Conservation (phyloP, 2,113 vertebrate species). For the Anhinga rufa region DNA sequence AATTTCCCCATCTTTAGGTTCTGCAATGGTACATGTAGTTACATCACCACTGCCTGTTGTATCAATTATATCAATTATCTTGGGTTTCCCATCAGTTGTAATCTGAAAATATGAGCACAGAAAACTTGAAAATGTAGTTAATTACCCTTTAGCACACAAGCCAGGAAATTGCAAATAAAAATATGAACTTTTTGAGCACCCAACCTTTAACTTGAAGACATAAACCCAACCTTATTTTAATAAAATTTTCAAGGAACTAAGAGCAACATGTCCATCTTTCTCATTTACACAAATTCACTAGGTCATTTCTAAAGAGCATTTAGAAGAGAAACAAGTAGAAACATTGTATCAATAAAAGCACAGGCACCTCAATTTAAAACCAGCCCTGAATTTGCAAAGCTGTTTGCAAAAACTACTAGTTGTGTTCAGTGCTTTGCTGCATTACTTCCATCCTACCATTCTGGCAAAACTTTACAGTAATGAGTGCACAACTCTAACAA, state of each 20-base stretch:
- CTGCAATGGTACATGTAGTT: slow-evolving; percentile 83
- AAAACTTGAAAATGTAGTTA: neutral
- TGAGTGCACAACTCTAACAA: neutral
- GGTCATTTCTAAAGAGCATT: neutral
- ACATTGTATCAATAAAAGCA: neutral
- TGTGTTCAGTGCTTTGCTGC: neutral
- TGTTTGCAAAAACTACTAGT: neutral
- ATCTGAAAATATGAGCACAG: slow-evolving; percentile 67
- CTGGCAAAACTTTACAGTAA: neutral
- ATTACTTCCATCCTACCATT: neutral
- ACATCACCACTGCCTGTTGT: slow-evolving; percentile 98
- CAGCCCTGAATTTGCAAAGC: neutral
- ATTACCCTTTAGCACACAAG: neutral
- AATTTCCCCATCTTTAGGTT: slow-evolving; percentile 88
- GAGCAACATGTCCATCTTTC: neutral
- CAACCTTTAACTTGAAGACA: neutral
- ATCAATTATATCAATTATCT: slow-evolving; percentile 97
- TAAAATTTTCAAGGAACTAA: neutral
- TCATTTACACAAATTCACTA: neutral
- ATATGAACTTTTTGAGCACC: neutral
- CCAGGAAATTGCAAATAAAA: neutral
- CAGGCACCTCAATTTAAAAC: neutral
- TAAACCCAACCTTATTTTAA: neutral
- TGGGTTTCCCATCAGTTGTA: slow-evolving; percentile 94
- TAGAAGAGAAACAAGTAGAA: neutral